Conservation (phyloP, 2,113 vertebrate species). For the Marmota monax region DNA sequence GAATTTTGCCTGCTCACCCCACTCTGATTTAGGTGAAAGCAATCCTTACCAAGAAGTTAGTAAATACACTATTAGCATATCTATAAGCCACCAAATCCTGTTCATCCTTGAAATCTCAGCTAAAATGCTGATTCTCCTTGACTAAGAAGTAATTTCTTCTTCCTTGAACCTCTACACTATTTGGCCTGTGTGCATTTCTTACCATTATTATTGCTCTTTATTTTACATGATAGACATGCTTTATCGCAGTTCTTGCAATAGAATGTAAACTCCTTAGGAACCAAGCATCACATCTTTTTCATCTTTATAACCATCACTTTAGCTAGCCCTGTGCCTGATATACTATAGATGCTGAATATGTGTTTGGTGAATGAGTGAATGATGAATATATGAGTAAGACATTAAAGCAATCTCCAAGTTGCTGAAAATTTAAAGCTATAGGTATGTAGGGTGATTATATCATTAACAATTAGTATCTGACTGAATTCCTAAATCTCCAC, state of each 20-base stretch:
- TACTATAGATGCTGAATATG: neutral
- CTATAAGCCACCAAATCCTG: neutral
- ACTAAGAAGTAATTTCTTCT: neutral
- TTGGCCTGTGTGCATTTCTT: neutral
- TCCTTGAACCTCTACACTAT: constrained; percentile 4
- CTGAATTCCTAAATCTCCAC: neutral
- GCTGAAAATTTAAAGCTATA: neutral
- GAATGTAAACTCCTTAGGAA: neutral
- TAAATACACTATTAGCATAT: neutral
- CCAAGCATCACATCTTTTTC: neutral
- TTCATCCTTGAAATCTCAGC: neutral
- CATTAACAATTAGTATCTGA: neutral
- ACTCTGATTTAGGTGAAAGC: neutral
- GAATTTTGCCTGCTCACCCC: constrained; percentile 19
- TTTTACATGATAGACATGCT: neutral
- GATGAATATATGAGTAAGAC: neutral
- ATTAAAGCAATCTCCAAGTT: neutral
- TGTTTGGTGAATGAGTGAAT: constrained; percentile 10
- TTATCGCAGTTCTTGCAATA: neutral
- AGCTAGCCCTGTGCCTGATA: neutral
- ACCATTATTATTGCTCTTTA: neutral
- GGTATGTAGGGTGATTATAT: neutral
- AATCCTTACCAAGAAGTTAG: constrained; percentile 12
- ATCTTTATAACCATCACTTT: neutral
- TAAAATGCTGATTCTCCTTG: constrained; percentile 3